Percentiles rank a stretch among this genome's conserved stretches.
Conservation (phyloP, 2,888 invertebrate genomes). For the Himalopsyche japonica region DNA sequence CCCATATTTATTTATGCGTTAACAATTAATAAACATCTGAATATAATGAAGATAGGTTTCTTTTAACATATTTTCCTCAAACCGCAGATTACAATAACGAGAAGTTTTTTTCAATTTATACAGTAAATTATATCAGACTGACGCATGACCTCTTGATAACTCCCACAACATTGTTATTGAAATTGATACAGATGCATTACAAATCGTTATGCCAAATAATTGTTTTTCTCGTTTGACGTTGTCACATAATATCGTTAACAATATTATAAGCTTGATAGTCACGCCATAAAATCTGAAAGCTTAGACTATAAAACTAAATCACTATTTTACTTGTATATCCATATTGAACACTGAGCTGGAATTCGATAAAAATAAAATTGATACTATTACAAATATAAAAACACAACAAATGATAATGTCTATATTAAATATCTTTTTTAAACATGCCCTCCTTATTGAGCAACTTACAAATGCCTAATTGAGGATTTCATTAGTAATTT, state of each 20-base stretch:
- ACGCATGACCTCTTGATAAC: conserved; percentile 25
- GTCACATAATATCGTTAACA: conserved; percentile 33
- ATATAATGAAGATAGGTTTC: neutral
- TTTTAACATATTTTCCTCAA: neutral
- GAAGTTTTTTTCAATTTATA: neutral
- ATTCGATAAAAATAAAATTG: neutral
- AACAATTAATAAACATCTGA: neutral
- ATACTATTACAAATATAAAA: too few relatives aligned
- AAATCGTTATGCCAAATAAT: conserved; percentile 30
- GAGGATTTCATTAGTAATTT: too few relatives aligned
- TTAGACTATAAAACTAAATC: neutral
- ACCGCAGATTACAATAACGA: neutral
- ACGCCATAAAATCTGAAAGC: neutral
- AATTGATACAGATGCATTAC: conserved; percentile 19
- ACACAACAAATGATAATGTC: too few relatives aligned
- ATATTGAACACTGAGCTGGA: neutral
- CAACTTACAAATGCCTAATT: too few relatives aligned
- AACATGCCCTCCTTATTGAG: too few relatives aligned
- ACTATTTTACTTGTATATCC: neutral
- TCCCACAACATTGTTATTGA: conserved; percentile 32
- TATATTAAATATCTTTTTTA: too few relatives aligned
- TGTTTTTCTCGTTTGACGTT: conserved; percentile 22
- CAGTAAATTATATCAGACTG: neutral
- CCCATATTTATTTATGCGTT: neutral
- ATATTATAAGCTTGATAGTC: conserved; percentile 25